Conservation (phyloP, 2,797 vertebrate species). For the Chiroxiphia lanceolata region DNA sequence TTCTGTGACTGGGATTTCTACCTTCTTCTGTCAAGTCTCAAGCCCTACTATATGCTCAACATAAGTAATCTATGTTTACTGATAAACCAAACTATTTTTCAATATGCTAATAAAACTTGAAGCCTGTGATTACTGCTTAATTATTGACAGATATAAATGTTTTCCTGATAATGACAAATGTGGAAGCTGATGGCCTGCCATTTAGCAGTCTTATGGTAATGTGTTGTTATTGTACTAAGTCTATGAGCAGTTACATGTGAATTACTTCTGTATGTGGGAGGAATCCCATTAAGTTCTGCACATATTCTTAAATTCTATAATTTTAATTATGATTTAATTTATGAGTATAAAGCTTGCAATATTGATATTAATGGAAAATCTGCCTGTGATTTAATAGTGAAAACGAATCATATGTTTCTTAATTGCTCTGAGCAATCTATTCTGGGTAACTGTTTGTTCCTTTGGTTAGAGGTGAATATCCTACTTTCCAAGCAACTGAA, state of each 20-base stretch:
- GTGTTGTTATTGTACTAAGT: neutral
- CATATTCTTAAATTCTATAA: neutral
- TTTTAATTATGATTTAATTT: neutral
- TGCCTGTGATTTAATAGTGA: neutral
- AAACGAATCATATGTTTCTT: neutral
- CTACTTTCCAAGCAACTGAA: neutral
- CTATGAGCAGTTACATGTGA: neutral
- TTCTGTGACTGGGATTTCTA: neutral
- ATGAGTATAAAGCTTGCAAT: neutral
- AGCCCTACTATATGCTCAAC: neutral
- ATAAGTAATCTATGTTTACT: neutral
- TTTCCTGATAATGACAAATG: neutral
- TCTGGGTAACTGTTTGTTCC: neutral
- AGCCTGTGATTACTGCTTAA: neutral
- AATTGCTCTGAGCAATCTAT: neutral
- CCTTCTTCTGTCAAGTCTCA: neutral
- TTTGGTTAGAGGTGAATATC: neutral
- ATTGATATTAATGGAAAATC: neutral
- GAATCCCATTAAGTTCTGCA: conserved; percentile 11
- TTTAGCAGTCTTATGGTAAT: neutral
- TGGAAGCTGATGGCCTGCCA: neutral
- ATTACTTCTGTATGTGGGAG: conserved; percentile 1
- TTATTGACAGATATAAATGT: conserved; percentile 9
- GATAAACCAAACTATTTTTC: neutral
- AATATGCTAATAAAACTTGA: neutral